Evolutionary conservation across 2,113 vertebrate genomes (phyloP).

Genomic region (Megaceryle maxima): DNA sequence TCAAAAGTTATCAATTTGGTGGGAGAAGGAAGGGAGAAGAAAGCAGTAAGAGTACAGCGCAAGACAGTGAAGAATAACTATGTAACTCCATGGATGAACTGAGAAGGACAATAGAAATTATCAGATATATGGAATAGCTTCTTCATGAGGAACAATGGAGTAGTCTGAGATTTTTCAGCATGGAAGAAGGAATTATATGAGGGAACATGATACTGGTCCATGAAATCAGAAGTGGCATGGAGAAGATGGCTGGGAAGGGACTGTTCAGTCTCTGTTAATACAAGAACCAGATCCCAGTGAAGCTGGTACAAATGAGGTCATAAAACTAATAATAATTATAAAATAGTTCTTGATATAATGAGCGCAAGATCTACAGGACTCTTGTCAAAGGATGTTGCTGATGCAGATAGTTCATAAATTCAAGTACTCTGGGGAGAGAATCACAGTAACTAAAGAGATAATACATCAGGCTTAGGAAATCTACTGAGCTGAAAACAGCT

Average conservation of each 20-base stretch:
- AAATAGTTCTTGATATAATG: not conserved
- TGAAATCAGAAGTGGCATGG: not conserved
- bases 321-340: not conserved
- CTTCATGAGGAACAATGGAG: not conserved
- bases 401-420: not conserved
- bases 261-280: not conserved
- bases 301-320: not conserved
- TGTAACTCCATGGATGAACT: not conserved
- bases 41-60: not conserved
- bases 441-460: not conserved
- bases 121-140: not conserved
- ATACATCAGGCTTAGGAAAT: not conserved
- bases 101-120: not conserved
- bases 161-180: not conserved
- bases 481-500: not conserved
- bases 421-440: not conserved
- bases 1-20: not conserved
- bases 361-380: not conserved
- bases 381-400: not conserved
- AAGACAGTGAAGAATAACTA: not conserved
- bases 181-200: not conserved
- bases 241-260: not conserved
- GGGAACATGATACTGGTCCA: not conserved
- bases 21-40: not conserved
- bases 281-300: not conserved